These are phyloP conservation scores for Periophthalmodon schlosseri DNA, from an alignment of 2,113 vertebrate genomes.

Conservation along the genomic window DNA sequence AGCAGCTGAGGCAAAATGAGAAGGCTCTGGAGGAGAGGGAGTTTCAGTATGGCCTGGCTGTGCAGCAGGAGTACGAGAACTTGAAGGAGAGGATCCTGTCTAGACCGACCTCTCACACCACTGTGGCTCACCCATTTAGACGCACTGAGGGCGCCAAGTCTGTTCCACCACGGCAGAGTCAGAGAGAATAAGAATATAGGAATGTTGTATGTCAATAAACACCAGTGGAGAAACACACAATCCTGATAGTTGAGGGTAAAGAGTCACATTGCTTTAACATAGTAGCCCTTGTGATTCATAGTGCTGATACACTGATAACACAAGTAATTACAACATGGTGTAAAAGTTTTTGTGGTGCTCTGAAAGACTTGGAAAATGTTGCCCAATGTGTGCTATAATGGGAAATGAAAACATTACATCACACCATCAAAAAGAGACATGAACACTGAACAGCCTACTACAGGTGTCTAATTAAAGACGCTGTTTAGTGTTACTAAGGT, in stretches of 20 bases:
- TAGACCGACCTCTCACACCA: conserved; percentile 9
- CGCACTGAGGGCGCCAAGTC: conserved; percentile 58
- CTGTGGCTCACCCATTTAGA: conserved; percentile 76
- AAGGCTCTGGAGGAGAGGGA: conserved; percentile 72
- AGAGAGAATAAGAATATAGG: not conserved
- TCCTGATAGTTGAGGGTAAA: not conserved
- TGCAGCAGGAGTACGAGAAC: conserved; percentile 64
- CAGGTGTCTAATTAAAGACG: not conserved
- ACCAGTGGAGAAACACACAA: not conserved
- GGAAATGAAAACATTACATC: conserved; percentile 1
- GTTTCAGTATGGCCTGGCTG: conserved; percentile 49
- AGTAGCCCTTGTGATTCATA: not conserved
- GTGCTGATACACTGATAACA: not conserved
- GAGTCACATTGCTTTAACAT: not conserved
- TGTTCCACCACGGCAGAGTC: not conserved
- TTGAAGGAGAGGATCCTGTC: conserved; percentile 75
- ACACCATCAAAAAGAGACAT: not conserved
- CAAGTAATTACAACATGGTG: not conserved
- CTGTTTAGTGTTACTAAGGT: not conserved
- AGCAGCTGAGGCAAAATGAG: conserved; percentile 51
- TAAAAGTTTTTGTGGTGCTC: not conserved
- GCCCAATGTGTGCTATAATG: not conserved
- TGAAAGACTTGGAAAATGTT: not conserved
- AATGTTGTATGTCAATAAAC: not conserved
- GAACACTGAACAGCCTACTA: not conserved